Conservation (phyloP, 2,797 vertebrate genomes). For the Danio aesculapii region DNA sequence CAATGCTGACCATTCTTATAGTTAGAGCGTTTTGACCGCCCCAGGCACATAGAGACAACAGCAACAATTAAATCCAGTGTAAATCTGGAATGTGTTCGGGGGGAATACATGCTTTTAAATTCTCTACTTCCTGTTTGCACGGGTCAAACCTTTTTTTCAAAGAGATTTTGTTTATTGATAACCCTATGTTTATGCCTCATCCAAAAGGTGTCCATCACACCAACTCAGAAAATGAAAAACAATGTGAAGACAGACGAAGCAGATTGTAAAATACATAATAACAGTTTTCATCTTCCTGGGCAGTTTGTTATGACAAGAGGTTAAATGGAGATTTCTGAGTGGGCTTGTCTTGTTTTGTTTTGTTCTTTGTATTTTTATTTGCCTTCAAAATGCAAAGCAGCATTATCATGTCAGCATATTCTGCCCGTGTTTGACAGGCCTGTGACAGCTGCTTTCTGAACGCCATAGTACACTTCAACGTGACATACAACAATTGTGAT, state of each 20-base stretch:
- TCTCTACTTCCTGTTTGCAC: slow-evolving; percentile 1
- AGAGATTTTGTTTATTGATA: not conserved
- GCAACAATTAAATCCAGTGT: slow-evolving; percentile 21
- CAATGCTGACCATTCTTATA: slow-evolving; percentile 78
- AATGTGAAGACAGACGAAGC: slow-evolving; percentile 49
- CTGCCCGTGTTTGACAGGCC: slow-evolving; percentile 65
- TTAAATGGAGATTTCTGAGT: slow-evolving; percentile 51
- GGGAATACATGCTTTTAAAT: not conserved
- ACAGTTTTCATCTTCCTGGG: slow-evolving; percentile 73
- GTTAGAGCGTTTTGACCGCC: slow-evolving; percentile 58
- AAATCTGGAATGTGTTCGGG: slow-evolving; percentile 41
- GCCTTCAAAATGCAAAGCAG: slow-evolving; percentile 79
- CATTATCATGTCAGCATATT: slow-evolving; percentile 79
- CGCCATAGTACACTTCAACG: slow-evolving; percentile 46
- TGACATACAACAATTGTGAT: slow-evolving; percentile 57
- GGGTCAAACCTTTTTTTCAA: not conserved
- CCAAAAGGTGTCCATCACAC: slow-evolving; percentile 36
- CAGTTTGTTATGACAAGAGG: slow-evolving; percentile 58
- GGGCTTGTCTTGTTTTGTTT: slow-evolving; percentile 15
- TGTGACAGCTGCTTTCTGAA: slow-evolving; percentile 67
- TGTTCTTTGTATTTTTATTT: slow-evolving; percentile 10
- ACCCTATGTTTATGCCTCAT: slow-evolving; percentile 1
- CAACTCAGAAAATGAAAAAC: slow-evolving; percentile 38
- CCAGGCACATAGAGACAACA: slow-evolving; percentile 69
- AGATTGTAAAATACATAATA: slow-evolving; percentile 68